Evolutionary conservation across 64 coral and sea anemone species (phyloP).

Genomic region (Porites lutea): DNA sequence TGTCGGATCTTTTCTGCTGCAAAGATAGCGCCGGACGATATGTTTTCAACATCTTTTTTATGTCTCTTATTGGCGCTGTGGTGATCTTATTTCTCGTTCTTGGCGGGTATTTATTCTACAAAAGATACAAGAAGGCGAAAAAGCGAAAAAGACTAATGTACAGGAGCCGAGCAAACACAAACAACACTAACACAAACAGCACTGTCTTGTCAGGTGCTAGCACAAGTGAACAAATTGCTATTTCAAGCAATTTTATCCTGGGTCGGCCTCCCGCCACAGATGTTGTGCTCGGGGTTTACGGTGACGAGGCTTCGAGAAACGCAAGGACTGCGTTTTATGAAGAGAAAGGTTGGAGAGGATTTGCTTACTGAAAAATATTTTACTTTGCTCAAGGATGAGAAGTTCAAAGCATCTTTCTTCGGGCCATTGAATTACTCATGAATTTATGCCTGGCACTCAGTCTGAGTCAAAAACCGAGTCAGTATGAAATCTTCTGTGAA

Average conservation of each 20-base stretch:
- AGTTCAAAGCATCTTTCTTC: not conserved
- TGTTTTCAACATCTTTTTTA: conserved; percentile 31
- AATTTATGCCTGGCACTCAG: too few species aligned
- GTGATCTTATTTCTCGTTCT: conserved; percentile 1
- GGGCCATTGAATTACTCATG: too few species aligned
- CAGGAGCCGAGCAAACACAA: conserved; percentile 9
- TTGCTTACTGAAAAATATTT: not conserved
- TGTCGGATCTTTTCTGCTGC: conserved; percentile 45
- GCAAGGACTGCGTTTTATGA: conserved; percentile 25
- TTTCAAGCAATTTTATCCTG: conserved; percentile 33
- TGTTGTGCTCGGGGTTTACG: conserved; percentile 38
- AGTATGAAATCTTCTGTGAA: too few species aligned
- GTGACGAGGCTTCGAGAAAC: conserved; percentile 28
- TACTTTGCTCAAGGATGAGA: too few species aligned
- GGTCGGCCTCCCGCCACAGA: conserved; percentile 41
- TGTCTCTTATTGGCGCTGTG: conserved; percentile 35
- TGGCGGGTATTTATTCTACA: conserved; percentile 15
- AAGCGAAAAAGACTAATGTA: not conserved
- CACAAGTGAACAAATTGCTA: not conserved
- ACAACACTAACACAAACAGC: conserved; percentile 14
- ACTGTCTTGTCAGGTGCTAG: not conserved
- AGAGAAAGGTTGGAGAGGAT: conserved; percentile 40
- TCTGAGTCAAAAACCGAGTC: too few species aligned
- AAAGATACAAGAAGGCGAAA: conserved; percentile 22
- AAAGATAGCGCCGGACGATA: conserved; percentile 26